phyloP scores from a whole-genome alignment of 2,888 invertebrate species.

The Zeuzera pyrina region DNA sequence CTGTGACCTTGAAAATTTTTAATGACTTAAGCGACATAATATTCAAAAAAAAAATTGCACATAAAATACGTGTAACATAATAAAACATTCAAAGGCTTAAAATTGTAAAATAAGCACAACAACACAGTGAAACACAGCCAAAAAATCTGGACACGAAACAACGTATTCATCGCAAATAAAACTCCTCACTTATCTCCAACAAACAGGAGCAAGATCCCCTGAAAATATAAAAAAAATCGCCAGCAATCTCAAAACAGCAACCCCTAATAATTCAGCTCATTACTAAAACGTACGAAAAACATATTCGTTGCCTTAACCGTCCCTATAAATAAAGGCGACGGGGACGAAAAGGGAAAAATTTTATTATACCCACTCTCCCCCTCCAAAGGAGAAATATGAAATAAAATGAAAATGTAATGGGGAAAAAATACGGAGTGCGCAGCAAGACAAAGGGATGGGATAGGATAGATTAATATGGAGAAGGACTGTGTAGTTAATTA shows the following conservation, averaged over 20 bases:
- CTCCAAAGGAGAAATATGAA: constrained; percentile 69
- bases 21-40: too few relatives aligned
- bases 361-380: constrained; percentile 51
- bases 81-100: too few relatives aligned
- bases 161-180: constrained; percentile 13
- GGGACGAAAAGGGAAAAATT: constrained; percentile 61
- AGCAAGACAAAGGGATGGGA: constrained; percentile 66
- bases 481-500: constrained; percentile 17
- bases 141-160: background rate
- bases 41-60: too few relatives aligned
- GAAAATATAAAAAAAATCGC: constrained; percentile 30
- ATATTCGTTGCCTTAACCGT: constrained; percentile 62
- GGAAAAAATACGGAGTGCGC: constrained; percentile 64
- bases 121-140: too few relatives aligned
- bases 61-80: too few relatives aligned
- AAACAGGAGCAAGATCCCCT: constrained; percentile 27
- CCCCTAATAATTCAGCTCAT: constrained; percentile 67
- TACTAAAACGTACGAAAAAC: constrained; percentile 65
- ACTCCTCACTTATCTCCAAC: constrained; percentile 44
- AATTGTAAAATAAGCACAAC: too few relatives aligned
- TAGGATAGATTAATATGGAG: constrained; percentile 26
- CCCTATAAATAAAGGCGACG: constrained; percentile 66
- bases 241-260: constrained; percentile 54
- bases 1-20: too few relatives aligned
- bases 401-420: constrained; percentile 74